A percentile compares a stretch with the other conserved stretches of the same genome.
phyloP scores from a whole-genome alignment of 2,113 vertebrate species.

The Acanthochromis polyacanthus region DNA sequence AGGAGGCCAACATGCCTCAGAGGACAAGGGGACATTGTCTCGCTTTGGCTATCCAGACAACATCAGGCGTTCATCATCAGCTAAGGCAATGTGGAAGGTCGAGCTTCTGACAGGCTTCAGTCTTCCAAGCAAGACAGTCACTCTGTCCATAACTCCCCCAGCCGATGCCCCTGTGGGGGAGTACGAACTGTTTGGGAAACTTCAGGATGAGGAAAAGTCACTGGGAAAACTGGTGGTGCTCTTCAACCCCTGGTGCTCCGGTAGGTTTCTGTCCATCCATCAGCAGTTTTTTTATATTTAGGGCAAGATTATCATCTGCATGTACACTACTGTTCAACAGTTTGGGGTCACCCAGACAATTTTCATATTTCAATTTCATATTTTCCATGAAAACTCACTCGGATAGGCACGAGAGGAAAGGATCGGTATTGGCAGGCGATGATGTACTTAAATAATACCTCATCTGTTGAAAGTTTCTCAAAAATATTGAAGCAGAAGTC shows the following conservation, averaged over 20 bases:
- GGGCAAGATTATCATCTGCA: too few species aligned
- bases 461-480: too few species aligned
- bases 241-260: slow-evolving; percentile 92
- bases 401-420: too few species aligned
- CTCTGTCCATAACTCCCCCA: slow-evolving; percentile 79
- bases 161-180: slow-evolving; percentile 83
- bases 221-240: slow-evolving; percentile 83
- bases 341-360: too few species aligned
- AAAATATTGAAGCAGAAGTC: too few species aligned
- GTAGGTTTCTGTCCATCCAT: slow-evolving; percentile 69
- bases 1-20: slow-evolving; percentile 79
- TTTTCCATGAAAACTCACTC: too few species aligned
- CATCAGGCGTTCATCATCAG: not conserved
- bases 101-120: slow-evolving; percentile 51
- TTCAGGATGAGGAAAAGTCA: not conserved
- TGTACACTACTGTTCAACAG: too few species aligned
- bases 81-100: slow-evolving; percentile 81
- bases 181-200: slow-evolving; percentile 77
- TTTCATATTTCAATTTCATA: too few species aligned
- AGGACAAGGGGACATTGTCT: slow-evolving; percentile 70
- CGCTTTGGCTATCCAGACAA: slow-evolving; percentile 75
- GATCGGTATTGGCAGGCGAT: too few species aligned
- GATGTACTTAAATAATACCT: too few species aligned
- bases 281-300: too few species aligned
- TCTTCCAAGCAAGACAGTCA: not conserved